Evolutionary conservation across 2,888 invertebrate genomes (phyloP), one percentile per base, ranked within the genome.

Genomic region (Drosophila greeni): DNA sequence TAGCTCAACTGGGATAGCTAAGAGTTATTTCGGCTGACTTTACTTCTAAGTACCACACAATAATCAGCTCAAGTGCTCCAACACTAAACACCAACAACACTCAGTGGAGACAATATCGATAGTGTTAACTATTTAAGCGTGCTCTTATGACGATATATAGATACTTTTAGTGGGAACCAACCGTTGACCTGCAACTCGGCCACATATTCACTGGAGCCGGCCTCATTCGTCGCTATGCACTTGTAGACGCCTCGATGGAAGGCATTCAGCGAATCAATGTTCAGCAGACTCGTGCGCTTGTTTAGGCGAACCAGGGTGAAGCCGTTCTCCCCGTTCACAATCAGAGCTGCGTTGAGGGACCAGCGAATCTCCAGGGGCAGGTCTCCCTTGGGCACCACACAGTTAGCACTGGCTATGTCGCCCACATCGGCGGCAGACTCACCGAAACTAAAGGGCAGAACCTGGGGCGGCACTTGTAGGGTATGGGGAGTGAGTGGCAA

Each of bases 171-270:
- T 20, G 16, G 3, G 23, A 56, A 86, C 87, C 86, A 89, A 92
- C 92, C 92, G 85, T 92, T 91, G 42, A 93, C 91, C 81, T 89
- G 87, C 65, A 93, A 87, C 74, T 89, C 88, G 55, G 94, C 91
- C 40, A 92, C 90, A 85, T 92, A 92, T 89, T 92, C 92, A 72
- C 92, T 91, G 83, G 90, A 90, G 68, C 95, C 95, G 48, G 94
- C 94, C 82, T 88, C 90, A 72, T 95, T 95, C 79, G 90, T 91
- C 12, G 94, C 95, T 58, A 92, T 91, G 86, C 95, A 95, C 51
- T 94, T 94, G 86, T 94, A 95, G 88, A 92, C 92, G 62, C 95
- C 95, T 76, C 93, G 92, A 86, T 95, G 94, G 61, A 91, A 90
- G 49, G 92, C 92, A 58, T 91, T 91, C 31, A 94, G 91, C 9